Conservation (phyloP, 2,113 vertebrate species). For the Porphyrio hochstetteri region DNA sequence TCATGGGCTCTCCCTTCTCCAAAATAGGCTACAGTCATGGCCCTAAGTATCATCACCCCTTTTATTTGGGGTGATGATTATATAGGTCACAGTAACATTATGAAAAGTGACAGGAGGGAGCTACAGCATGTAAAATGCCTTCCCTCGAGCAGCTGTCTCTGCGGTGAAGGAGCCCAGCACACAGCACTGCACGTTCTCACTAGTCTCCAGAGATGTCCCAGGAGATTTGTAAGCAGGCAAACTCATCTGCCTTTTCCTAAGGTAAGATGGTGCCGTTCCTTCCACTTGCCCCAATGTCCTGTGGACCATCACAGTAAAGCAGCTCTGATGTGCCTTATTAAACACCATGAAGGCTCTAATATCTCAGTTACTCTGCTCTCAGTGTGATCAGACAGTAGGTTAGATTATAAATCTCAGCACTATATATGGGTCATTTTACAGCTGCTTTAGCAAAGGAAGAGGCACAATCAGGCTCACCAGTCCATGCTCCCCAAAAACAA, state of each 20-base stretch:
- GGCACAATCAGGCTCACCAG: not conserved
- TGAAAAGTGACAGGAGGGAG: slow-evolving; percentile 20
- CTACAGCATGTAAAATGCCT: not conserved
- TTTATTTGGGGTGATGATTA: slow-evolving; percentile 7
- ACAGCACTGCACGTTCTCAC: not conserved
- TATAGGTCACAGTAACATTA: slow-evolving; percentile 23
- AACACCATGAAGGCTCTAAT: not conserved
- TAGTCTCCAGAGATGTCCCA: not conserved
- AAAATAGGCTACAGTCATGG: not conserved
- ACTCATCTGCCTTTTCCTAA: not conserved
- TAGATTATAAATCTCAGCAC: not conserved
- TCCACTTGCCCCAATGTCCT: not conserved
- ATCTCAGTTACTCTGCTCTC: fast-evolving
- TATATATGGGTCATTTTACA: not conserved
- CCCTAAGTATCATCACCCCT: not conserved
- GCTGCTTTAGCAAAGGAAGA: not conserved
- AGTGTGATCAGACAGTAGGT: not conserved
- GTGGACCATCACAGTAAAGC: not conserved
- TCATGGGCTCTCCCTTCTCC: not conserved
- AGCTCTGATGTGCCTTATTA: not conserved
- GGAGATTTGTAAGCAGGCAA: not conserved
- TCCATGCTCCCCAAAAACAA: not conserved
- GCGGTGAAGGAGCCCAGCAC: not conserved
- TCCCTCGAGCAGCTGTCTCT: not conserved
- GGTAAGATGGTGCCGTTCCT: not conserved